These are phyloP conservation scores for Drymodes brunneopygia DNA, from an alignment of 2,113 vertebrate genomes.

Conservation along the genomic window DNA sequence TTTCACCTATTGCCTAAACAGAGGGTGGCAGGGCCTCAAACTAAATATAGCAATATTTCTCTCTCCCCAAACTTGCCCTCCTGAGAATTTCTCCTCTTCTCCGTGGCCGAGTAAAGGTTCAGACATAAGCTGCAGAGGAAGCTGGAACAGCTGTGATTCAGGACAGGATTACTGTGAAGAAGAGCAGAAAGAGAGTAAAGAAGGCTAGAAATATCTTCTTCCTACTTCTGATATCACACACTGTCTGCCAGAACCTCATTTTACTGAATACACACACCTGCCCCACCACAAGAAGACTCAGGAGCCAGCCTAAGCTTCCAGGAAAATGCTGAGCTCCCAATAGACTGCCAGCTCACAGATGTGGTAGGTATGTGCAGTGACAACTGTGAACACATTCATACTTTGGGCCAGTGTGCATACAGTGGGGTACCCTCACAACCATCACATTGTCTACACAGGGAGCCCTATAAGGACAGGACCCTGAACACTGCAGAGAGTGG, in stretches of 20 bases:
- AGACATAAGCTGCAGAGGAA: constrained; percentile 84
- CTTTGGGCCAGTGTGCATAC: neutral
- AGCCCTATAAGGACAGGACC: neutral
- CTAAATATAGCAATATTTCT: neutral
- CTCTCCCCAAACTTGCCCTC: constrained; percentile 69
- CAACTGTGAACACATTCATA: neutral
- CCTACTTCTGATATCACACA: neutral
- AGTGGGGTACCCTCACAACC: neutral
- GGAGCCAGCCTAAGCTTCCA: neutral
- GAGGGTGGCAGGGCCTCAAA: neutral
- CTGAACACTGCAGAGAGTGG: neutral
- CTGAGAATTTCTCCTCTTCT: constrained; percentile 56
- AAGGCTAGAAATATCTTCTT: neutral
- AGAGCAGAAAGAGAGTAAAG: constrained; percentile 6
- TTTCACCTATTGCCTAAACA: neutral
- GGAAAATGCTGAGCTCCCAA: neutral
- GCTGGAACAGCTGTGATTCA: constrained; percentile 85
- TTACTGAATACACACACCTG: neutral
- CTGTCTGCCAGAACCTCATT: neutral
- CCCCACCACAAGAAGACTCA: neutral
- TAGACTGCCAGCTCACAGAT: neutral
- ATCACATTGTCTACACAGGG: neutral
- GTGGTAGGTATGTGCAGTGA: neutral
- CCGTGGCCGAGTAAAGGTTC: constrained; percentile 74
- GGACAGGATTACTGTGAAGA: constrained; percentile 77